Conservation (phyloP, 35 echinoderm and acorn worm genomes). For the Apostichopus parvimensis region DNA sequence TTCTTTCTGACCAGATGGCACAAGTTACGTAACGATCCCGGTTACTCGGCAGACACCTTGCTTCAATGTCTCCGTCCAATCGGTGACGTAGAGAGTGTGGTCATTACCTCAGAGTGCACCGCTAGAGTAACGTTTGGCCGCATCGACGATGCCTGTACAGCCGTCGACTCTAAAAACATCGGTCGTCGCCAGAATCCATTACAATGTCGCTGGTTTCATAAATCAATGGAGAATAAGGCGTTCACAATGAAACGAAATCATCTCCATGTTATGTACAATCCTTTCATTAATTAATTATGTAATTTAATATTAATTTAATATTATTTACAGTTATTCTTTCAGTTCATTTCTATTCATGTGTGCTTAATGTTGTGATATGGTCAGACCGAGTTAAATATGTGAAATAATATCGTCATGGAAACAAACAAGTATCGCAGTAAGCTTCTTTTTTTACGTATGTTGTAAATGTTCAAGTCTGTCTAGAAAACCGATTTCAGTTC, state of each 20-base stretch:
- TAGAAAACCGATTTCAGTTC: too few relatives aligned
- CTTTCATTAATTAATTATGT: constrained; percentile 39
- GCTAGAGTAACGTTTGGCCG: constrained; percentile 47
- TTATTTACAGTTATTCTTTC: too few relatives aligned
- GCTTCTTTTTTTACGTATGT: too few relatives aligned
- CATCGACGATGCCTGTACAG: constrained; percentile 47
- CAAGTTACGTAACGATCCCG: constrained; percentile 27
- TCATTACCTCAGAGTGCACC: constrained; percentile 30
- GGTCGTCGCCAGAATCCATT: constrained; percentile 36
- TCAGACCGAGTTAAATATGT: too few relatives aligned
- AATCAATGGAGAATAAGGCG: constrained; percentile 58
- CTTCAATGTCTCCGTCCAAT: constrained; percentile 29
- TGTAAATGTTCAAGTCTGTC: too few relatives aligned
- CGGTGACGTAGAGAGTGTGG: constrained; percentile 53
- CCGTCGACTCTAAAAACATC: constrained; percentile 17
- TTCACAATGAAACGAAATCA: constrained; percentile 49
- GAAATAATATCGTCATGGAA: too few relatives aligned
- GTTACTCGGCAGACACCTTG: constrained; percentile 15
- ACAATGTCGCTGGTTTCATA: constrained; percentile 56
- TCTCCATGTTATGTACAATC: constrained; percentile 54
- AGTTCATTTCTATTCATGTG: too few relatives aligned
- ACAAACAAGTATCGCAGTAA: too few relatives aligned
- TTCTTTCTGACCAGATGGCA: constrained; percentile 45
- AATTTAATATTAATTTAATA: background rate
- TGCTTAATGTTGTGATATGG: too few relatives aligned